These are phyloP conservation scores for Sycophaga agraensis DNA, from an alignment of 1,140 invertebrate species.

Conservation along the genomic window DNA sequence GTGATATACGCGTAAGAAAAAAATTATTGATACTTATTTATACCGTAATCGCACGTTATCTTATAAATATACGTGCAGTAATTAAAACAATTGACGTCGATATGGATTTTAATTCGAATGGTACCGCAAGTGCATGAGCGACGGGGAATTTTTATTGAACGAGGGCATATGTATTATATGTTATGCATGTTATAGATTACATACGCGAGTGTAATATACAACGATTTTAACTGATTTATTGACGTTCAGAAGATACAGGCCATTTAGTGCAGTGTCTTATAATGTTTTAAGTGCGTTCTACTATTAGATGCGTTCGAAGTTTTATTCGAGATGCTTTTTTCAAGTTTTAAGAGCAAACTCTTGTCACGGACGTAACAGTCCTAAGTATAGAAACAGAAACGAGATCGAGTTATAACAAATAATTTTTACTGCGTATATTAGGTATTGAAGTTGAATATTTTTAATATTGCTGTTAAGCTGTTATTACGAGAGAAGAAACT, in stretches of 20 bases:
- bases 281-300: no score
- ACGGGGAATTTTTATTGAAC: conserved; percentile 37
- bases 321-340: no score
- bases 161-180: no score
- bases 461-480: conserved; percentile 20
- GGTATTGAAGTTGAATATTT: conserved; percentile 26
- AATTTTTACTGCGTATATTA: conserved; percentile 12
- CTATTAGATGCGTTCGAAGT: no score
- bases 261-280: not conserved
- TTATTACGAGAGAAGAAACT: not conserved
- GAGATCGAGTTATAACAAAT: conserved; percentile 8
- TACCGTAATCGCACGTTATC: conserved; percentile 24
- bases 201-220: conserved; percentile 39
- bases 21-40: conserved; percentile 29
- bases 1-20: conserved; percentile 58
- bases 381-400: no score
- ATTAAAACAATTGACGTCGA: conserved; percentile 39
- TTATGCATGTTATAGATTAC: no score
- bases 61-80: conserved; percentile 27
- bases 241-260: conserved; percentile 51
- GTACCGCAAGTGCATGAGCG: not conserved
- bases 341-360: no score
- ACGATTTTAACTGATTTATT: conserved; percentile 56
- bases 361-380: no score
- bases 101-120: conserved; percentile 42